Conservation (phyloP, 2,797 vertebrate species). For the Hemitrygon akajei region DNA sequence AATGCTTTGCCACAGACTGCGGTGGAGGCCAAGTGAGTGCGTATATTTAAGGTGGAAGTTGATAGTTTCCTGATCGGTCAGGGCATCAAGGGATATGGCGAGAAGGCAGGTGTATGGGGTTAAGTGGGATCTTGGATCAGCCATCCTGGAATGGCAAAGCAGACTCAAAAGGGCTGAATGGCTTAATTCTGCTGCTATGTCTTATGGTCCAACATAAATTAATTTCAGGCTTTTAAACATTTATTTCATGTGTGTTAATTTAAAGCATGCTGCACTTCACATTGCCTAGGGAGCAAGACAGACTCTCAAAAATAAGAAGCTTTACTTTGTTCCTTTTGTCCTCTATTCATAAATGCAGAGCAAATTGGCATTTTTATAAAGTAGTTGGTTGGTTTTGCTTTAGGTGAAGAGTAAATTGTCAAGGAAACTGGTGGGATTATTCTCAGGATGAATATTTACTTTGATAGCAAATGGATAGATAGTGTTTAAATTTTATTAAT, state of each 20-base stretch:
- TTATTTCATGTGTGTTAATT: background rate
- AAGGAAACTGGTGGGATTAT: background rate
- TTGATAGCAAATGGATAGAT: too few species aligned
- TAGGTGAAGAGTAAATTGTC: constrained; percentile 12
- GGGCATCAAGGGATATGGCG: too few species aligned
- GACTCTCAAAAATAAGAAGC: background rate
- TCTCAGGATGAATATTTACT: background rate
- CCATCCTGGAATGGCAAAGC: too few species aligned
- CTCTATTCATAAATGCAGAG: background rate
- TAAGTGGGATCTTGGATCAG: too few species aligned
- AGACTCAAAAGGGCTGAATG: too few species aligned
- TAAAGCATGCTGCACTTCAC: background rate
- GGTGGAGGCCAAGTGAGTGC: too few species aligned
- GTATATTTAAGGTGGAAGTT: too few species aligned
- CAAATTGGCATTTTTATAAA: background rate
- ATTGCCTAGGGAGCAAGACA: background rate
- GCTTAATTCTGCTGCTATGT: too few species aligned
- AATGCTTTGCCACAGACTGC: too few species aligned
- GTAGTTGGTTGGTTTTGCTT: constrained; percentile 18
- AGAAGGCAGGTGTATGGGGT: too few species aligned
- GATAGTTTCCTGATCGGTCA: too few species aligned
- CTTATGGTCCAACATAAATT: background rate
- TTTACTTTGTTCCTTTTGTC: background rate
- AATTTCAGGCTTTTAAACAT: background rate
- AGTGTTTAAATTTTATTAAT: background rate